These are phyloP conservation scores for Rhingia rostrata DNA, from an alignment of 2,888 invertebrate genomes.

Conservation along the genomic window DNA sequence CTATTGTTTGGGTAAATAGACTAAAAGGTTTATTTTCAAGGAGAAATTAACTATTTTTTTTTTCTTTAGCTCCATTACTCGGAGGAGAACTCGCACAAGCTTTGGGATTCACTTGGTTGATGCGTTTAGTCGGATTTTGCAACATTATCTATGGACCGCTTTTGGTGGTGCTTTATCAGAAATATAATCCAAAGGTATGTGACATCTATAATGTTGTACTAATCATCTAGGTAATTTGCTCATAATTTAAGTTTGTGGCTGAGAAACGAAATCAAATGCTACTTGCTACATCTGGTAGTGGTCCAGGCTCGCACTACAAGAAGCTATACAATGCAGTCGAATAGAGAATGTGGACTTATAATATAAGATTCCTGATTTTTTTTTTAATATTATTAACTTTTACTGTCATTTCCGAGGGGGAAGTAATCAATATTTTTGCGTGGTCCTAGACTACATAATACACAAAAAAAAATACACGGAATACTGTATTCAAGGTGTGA, in stretches of 20 bases:
- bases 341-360: conserved; percentile 37
- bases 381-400: neutral
- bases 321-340: conserved; percentile 82
- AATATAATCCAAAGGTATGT: conserved; percentile 80
- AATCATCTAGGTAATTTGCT: neutral
- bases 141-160: conserved; percentile 89
- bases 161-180: conserved; percentile 83
- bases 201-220: neutral
- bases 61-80: conserved; percentile 87
- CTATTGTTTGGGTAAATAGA: conserved; percentile 87
- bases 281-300: conserved; percentile 77
- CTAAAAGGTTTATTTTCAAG: neutral
- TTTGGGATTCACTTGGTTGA: conserved; percentile 90
- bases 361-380: neutral
- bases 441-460: too few species aligned
- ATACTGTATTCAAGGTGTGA: too few species aligned
- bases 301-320: conserved; percentile 80
- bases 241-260: conserved; percentile 75
- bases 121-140: conserved; percentile 87
- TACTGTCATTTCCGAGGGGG: too few species aligned
- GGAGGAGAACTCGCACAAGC: conserved; percentile 88
- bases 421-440: too few species aligned
- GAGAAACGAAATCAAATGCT: conserved; percentile 80
- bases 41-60: neutral
- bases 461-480: too few species aligned